These are phyloP conservation scores for Zapus hudsonius DNA, from an alignment of 2,113 vertebrate genomes.

Conservation along the genomic window DNA sequence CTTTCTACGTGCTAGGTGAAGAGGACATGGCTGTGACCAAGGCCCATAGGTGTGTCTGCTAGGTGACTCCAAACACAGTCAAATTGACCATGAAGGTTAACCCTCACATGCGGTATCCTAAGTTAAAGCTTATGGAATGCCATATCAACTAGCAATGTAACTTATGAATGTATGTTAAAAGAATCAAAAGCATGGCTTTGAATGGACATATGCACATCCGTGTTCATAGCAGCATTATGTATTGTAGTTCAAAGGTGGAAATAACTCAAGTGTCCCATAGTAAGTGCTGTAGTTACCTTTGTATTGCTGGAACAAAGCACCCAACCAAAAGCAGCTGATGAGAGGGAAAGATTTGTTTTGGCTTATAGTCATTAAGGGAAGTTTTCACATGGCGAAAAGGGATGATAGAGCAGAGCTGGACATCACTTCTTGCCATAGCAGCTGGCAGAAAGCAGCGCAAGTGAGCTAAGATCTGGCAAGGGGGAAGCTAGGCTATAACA, in stretches of 20 bases:
- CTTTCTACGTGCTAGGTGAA: background rate
- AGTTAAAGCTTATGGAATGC: background rate
- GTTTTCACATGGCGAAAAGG: no score
- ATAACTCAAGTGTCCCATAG: background rate
- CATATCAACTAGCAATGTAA: background rate
- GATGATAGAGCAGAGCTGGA: no score
- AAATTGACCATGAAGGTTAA: background rate
- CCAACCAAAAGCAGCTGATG: no score
- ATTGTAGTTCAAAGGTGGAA: background rate
- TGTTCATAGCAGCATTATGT: background rate
- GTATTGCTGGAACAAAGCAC: no score
- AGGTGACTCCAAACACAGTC: background rate
- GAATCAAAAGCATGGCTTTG: background rate
- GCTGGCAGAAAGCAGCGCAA: no score
- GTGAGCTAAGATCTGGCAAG: no score
- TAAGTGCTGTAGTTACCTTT: no score
- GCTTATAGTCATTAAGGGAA: no score
- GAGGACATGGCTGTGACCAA: background rate
- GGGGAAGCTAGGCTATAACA: no score
- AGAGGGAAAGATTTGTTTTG: no score
- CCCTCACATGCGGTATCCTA: background rate
- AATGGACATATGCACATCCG: background rate
- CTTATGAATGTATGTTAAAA: background rate
- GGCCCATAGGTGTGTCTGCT: background rate
- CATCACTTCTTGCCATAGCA: no score